Base-by-base conservation (phyloP, 1,140 invertebrate species). In the Hycleus cichorii region DNA sequence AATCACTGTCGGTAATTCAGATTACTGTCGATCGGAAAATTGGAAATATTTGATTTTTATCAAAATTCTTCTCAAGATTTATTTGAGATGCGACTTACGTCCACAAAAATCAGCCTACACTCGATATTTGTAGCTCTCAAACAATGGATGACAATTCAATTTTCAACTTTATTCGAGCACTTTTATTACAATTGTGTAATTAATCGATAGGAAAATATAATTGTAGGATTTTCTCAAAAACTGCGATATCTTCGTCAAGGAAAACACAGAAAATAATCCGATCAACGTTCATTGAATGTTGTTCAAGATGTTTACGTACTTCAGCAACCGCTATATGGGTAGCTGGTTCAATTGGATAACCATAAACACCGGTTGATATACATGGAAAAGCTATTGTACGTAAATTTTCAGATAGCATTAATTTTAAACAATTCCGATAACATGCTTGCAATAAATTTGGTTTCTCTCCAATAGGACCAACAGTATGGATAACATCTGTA, bases 301-400 rank as follows among this genome's bases (percentile, higher is more conserved):
- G 68, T 69, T 87, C 80, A 18, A 93, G 74, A 74, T 83, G 88
- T 49, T 82, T 76, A 57, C 87, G 77, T 0, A 88, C 81, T 11
- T 82, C 83, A 9, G 74, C 71, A 9, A 89, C 64, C 44, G 89
- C 90, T 11, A 93, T 82, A 67, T 86, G 78, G 4, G 87, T 84
- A 0, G 91, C 91, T 39, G 82, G 70, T 61, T 81, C 78, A 75
- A 86, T 85, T 1, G 90, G 90, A 76, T 91, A 94, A 3, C 87
- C 88, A 77, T 91, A 93, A 57, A 92, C 80, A 9, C 90, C 90
- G 49, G 91, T 93, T 0, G 89, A 90, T 67, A 93, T 90, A 62
- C 90, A 93, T 12, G 90, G 90, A 72, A 94, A 91, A 39, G 90
- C 87, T 26, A 94, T 81, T 4, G 84, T 80, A 57, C 78, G 76